Evolutionary conservation across 2,888 invertebrate genomes (phyloP), one percentile per base, ranked within the genome.

Genomic region (Cataglyphis livida): DNA sequence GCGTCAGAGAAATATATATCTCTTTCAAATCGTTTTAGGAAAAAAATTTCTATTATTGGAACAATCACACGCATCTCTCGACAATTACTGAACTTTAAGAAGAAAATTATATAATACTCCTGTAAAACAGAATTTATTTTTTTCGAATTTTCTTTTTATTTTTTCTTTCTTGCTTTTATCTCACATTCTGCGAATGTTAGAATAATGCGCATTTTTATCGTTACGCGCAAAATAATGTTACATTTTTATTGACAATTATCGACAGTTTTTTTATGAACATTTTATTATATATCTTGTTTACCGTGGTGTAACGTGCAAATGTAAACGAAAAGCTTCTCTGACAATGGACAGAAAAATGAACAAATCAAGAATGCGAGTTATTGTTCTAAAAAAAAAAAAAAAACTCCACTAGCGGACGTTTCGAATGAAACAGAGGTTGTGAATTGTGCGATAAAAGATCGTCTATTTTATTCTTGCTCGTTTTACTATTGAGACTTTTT

Each of bases 321-420:
- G 54, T 32, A 79, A 59, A 74, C 74, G 62, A 81, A 86, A 85
- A 84, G 82, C 79, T 84, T 85, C 83, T 86, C 85, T 74, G 76
- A 85, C 82, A 74, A 83, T 83, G 84, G 21, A 65, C 25, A 28
- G 2, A 18, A 48, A 51, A 48, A 15, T 48, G 18, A 21, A 64
- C 44, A 51, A 76, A 21, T 54, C 65, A 32, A 81, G 59, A 15
- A 15, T 41, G 18, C 44, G 38, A 61, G 18, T 81, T 62, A 70
- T 59, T 51, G 35, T 54, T 54, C 35, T 25, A 5, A 25, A 48
- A 57, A 28, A 28, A 28, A 25, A 25, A 28, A 28, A 28, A 28
- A 59, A 41, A n/a, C 9, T 61, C n/a, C 28, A 35, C 3, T 9
- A 51, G 44, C 32, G 54, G 18, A 65, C 18, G 6, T 21, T 62